These are phyloP conservation scores for Aleiodes leptofemur DNA, from an alignment of 2,888 invertebrate species.

Conservation along the genomic window DNA sequence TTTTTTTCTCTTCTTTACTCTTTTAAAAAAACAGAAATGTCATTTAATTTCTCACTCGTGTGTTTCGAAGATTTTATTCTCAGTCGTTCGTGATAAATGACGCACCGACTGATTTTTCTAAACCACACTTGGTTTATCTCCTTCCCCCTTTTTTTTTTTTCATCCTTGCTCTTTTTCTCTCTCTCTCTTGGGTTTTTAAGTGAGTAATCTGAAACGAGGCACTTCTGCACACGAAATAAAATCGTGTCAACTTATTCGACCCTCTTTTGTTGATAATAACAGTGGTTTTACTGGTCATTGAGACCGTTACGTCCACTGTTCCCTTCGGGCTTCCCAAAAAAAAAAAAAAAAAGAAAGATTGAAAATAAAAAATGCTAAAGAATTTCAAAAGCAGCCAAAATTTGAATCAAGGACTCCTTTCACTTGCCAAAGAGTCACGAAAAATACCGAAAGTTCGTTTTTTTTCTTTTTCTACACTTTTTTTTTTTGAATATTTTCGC, in stretches of 20 bases:
- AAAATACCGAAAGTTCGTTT: not conserved
- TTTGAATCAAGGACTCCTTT: slow-evolving; percentile 21
- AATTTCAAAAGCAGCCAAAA: not conserved
- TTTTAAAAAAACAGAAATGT: slow-evolving; percentile 10
- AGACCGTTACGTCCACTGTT: slow-evolving; percentile 4
- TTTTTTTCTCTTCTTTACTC: not conserved
- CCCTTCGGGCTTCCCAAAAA: slow-evolving; percentile 28
- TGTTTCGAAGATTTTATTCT: slow-evolving; percentile 30
- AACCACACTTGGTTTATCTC: not conserved
- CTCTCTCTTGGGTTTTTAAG: slow-evolving; percentile 2
- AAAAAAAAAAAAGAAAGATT: not conserved
- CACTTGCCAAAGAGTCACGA: slow-evolving; percentile 3
- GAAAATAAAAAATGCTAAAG: not conserved
- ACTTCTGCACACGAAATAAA: slow-evolving; percentile 43
- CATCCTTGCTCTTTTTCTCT: not conserved
- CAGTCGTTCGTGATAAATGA: slow-evolving; percentile 38
- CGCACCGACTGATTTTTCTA: slow-evolving; percentile 14
- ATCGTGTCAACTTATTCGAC: slow-evolving; percentile 47
- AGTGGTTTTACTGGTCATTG: slow-evolving; percentile 25
- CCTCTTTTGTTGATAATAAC: slow-evolving; percentile 46
- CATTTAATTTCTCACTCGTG: slow-evolving; percentile 34
- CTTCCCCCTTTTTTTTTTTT: not conserved
- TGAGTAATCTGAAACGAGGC: slow-evolving; percentile 30
- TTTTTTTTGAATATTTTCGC: slow-evolving; percentile 43
- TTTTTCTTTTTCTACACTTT: too few relatives aligned